Conservation (phyloP, 37 sponge, comb jelly and placozoan genomes). For the Cliona cf. orientalis region DNA sequence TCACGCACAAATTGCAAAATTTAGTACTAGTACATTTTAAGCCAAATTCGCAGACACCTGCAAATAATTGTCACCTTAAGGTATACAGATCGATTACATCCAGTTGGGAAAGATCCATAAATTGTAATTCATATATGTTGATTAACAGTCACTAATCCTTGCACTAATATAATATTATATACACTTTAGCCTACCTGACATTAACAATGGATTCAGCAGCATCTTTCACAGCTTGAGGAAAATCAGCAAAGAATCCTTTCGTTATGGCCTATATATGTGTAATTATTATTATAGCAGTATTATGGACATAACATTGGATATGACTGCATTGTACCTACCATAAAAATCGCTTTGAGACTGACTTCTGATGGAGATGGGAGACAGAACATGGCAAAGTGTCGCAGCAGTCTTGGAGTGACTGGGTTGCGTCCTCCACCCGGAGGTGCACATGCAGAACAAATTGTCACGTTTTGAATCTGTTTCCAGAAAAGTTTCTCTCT, state of each 20-base stretch:
- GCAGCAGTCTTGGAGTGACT: conserved; percentile 92
- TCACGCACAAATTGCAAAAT: no score
- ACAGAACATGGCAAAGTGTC: conserved; percentile 97
- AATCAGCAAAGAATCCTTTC: conserved; percentile 92
- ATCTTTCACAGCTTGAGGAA: conserved; percentile 90
- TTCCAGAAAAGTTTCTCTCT: conserved; percentile 99
- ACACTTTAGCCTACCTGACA: conserved; percentile 58
- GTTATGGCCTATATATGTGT: conserved; percentile 75
- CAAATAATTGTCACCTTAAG: no score
- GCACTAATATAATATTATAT: neutral
- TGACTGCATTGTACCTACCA: conserved; percentile 28
- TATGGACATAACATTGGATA: neutral
- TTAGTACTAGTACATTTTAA: no score
- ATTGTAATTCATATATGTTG: neutral
- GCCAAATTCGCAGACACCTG: no score
- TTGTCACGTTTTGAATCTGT: conserved; percentile 91
- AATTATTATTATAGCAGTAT: neutral
- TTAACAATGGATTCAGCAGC: conserved; percentile 92
- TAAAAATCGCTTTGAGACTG: conserved; percentile 90
- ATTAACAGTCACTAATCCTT: neutral
- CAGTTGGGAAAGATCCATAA: neutral
- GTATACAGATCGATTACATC: no score
- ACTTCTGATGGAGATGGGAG: conserved; percentile 89
- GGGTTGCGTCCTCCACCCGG: conserved; percentile 99
- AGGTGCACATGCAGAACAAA: conserved; percentile 98